Conservation (phyloP, 2,888 invertebrate genomes). For the Anoplius nigerrimus region DNA sequence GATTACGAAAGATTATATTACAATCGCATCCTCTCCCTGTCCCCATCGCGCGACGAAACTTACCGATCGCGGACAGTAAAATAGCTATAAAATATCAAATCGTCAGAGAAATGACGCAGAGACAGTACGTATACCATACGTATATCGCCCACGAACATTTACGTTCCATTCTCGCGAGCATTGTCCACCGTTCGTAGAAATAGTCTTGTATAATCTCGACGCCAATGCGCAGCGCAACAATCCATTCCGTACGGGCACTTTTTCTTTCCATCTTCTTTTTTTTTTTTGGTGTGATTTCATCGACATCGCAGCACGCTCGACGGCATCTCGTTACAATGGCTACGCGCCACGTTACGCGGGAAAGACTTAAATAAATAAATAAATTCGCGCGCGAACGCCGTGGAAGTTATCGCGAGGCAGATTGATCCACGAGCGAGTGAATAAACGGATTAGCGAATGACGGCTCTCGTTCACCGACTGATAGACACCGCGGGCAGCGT, state of each 20-base stretch:
- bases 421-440: too few species aligned
- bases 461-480: too few species aligned
- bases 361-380: not conserved
- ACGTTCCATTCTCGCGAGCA: constrained; percentile 28
- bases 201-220: constrained; percentile 45
- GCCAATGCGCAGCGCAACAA: constrained; percentile 35
- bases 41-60: constrained; percentile 23
- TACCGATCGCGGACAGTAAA: constrained; percentile 34
- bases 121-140: too few species aligned
- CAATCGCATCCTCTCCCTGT: constrained; percentile 38
- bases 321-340: constrained; percentile 25
- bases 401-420: too few species aligned
- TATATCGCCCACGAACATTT: constrained; percentile 22
- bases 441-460: too few species aligned
- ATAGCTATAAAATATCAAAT: constrained; percentile 44
- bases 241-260: constrained; percentile 47
- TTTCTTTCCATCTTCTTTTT: too few species aligned
- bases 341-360: not conserved
- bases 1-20: constrained; percentile 52
- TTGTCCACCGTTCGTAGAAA: constrained; percentile 36
- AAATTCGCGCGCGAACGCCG: not conserved
- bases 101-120: constrained; percentile 23
- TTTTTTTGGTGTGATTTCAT: constrained; percentile 19
- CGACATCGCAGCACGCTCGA: constrained; percentile 45
- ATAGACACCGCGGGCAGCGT: too few species aligned